Conservation (phyloP, 2,888 invertebrate genomes). For the Hipparchia semele region DNA sequence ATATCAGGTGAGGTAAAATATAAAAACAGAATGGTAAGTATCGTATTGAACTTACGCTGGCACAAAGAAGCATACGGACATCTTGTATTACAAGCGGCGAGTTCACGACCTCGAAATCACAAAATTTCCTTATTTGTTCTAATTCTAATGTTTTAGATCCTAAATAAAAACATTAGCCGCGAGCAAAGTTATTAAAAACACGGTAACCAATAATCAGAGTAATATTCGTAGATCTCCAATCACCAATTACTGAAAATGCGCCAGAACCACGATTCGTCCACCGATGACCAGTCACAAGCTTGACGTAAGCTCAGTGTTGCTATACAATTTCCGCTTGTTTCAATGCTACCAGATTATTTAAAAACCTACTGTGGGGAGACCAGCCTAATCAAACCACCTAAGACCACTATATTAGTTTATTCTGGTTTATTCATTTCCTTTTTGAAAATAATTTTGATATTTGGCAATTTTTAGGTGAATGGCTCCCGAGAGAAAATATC, state of each 20-base stretch:
- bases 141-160: conserved; percentile 51
- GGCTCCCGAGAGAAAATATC: too few relatives aligned
- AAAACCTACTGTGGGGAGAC: not conserved
- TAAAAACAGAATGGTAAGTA: conserved; percentile 17
- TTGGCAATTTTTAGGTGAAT: too few relatives aligned
- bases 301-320: conserved; percentile 68
- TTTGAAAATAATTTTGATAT: too few relatives aligned
- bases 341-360: not conserved
- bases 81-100: conserved; percentile 67
- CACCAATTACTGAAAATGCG: conserved; percentile 82
- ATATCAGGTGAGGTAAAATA: conserved; percentile 1
- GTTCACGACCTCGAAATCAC: conserved; percentile 52
- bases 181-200: conserved; percentile 71
- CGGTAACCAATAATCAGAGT: conserved; percentile 80
- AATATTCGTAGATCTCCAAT: conserved; percentile 82
- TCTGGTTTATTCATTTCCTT: too few relatives aligned
- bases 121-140: conserved; percentile 43
- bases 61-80: conserved; percentile 88
- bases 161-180: conserved; percentile 63
- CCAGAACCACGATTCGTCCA: conserved; percentile 82
- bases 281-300: conserved; percentile 82
- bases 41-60: conserved; percentile 85
- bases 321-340: conserved; percentile 34
- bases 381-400: too few relatives aligned
- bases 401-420: too few relatives aligned